Base-by-base conservation (phyloP, 2,888 invertebrate species). In the Leistus spinibarbis region DNA sequence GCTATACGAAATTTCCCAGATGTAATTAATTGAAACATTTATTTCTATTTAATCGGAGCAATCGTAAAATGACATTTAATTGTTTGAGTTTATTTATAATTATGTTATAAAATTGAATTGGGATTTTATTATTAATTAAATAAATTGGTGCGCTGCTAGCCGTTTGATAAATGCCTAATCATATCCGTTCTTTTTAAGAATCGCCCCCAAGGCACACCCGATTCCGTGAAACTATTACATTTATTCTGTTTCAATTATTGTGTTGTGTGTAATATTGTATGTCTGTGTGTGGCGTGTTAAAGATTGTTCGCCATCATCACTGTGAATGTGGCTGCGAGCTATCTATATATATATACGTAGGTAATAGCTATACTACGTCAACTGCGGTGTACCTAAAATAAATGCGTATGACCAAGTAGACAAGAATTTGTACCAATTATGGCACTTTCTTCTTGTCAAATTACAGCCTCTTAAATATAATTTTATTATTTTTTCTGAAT, bases 11-110 rank as follows among this genome's bases (percentile, higher is more conserved):
- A 60, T 20, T 64, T 64, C 23, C 27, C 16, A 64, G 64, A 22
- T 20, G 64, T 64, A 64, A 64, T 64, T 64, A 64, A 64, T 63
- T 63, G 63, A 63, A 63, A 63, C 63, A 63, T 63, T 63, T 63
- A 63, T 63, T 63, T 63, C n/a, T 5, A 20, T 63, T 63, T 63
- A 63, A 63, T 63, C 63, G 63, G n/a, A n/a, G n/a, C 23, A 63
- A 23, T 63, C 63, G 63, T 63, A 63, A 63, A 63, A 63, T 20
- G 16, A 57, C 19, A 5, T 57, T 57, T 57, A 57, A 19, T 57
- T 57, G 57, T 57, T 20, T 40, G 13, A 40, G 40, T 40, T 40
- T 40, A 40, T 40, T 7, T 20, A 57, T 63, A 22, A 63, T 63
- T 63, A 63, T 63, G 63, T 63, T 63, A 63, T 63, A 63, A 63